Percentiles rank a stretch among this genome's conserved stretches.
Conservation (phyloP, 2,888 invertebrate species). For the Stenchaetothrips biformis region DNA sequence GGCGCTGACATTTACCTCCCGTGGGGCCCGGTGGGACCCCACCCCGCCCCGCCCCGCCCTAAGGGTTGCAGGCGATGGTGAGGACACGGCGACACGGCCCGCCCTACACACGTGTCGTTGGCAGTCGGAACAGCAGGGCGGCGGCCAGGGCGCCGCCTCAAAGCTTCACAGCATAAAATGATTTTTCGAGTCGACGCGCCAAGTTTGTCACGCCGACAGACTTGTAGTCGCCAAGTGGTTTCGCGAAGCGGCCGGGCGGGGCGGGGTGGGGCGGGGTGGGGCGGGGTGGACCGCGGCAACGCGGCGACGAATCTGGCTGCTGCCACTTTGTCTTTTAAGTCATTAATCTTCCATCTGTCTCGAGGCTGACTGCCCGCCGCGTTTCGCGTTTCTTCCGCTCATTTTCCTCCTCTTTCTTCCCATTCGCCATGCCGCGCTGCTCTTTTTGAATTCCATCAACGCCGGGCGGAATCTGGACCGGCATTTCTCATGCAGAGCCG, state of each 20-base stretch:
- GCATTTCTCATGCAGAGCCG: not conserved
- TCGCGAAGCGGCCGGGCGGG: not conserved
- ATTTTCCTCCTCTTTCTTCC: not conserved
- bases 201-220: too few relatives aligned
- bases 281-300: not conserved
- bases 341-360: not conserved
- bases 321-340: not conserved
- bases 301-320: not conserved
- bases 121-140: too few relatives aligned
- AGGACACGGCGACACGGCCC: too few relatives aligned
- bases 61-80: too few relatives aligned
- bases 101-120: too few relatives aligned
- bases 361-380: not conserved
- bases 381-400: not conserved
- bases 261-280: not conserved
- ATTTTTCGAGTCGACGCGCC: too few relatives aligned
- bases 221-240: too few relatives aligned
- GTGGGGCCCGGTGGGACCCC: too few relatives aligned
- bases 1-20: too few relatives aligned
- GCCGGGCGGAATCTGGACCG: not conserved
- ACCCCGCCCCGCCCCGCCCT: too few relatives aligned
- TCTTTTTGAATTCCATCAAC: conserved; percentile 9
- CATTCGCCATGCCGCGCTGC: not conserved
- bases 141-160: too few relatives aligned
- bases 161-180: too few relatives aligned